Base-by-base conservation (phyloP, 2,888 invertebrate species). In the Heteromurus nitidus region DNA sequence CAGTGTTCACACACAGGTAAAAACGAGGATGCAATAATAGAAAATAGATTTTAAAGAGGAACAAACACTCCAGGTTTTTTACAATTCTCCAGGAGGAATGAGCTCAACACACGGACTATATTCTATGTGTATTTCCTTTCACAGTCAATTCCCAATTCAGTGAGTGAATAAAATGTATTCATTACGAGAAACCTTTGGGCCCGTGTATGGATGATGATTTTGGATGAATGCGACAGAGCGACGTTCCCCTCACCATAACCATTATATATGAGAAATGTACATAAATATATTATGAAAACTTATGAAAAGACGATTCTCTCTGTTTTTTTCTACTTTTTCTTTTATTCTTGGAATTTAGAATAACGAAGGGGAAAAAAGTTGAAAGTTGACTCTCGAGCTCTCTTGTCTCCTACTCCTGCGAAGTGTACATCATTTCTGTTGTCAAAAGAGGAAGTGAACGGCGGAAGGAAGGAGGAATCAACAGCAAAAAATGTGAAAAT, bases 111-210 rank as follows among this genome's bases (percentile, higher is more conserved):
- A 53, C 24, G 44, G 50, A 64, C 36, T 16, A 26, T 62, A 47
- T 62, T 72, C 20, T n/a, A n/a, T n/a, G n/a, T 18, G 20, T 20
- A 3, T 20, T n/a, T 47, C 28, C 20, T 58, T 60, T 26, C 28
- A 18, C 13, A 55, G 55, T 24, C 65, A 55, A 47, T 67, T 65
- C 55, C 67, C 55, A 65, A 67, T 67, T 75, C 67, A 67, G 55
- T 75, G n/a, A n/a, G 36, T 36, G 55, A 75, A 75, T 75, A 75
- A 75, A 65, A 65, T 69, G 69, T 69, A 68, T 47, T 68, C 68
- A 68, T 36, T 36, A 36, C 13, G 13, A 36, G 36, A 13, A 36
- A 9, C 53, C 16, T n/a, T n/a, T n/a, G n/a, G n/a, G n/a, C n/a
- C n/a, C n/a, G n/a, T n/a, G n/a, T n/a, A n/a, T n/a, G n/a, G n/a